These are phyloP conservation scores for Drosophila setosimentum DNA, from an alignment of 2,888 invertebrate species.

Conservation along the genomic window DNA sequence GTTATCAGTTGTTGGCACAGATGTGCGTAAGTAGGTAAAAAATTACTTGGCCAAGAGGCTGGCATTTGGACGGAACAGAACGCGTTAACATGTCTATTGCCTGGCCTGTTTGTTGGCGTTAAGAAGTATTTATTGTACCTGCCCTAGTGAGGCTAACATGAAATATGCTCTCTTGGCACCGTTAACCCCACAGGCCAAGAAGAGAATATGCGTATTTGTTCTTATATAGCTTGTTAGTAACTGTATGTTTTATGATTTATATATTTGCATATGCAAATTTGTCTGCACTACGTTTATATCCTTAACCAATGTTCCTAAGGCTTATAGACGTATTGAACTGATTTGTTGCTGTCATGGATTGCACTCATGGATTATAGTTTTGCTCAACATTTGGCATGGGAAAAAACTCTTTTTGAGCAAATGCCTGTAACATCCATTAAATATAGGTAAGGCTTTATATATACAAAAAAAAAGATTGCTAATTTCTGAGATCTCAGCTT, in stretches of 20 bases:
- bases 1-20: slow-evolving; percentile 20
- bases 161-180: background rate
- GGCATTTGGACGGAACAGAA: background rate
- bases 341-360: background rate
- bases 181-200: background rate
- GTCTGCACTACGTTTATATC: background rate
- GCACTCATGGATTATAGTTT: background rate
- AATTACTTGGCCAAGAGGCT: slow-evolving; percentile 24
- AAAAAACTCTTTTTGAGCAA: background rate
- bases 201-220: background rate
- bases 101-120: slow-evolving; percentile 3
- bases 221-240: background rate
- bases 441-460: background rate
- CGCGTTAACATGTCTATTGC: background rate
- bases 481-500: background rate
- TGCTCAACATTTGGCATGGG: background rate
- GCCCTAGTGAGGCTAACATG: background rate
- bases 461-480: background rate
- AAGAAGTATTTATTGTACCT: slow-evolving; percentile 1
- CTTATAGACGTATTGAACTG: background rate
- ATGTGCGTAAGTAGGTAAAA: slow-evolving; percentile 42
- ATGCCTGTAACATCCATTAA: background rate
- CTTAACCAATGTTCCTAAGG: background rate
- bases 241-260: background rate
- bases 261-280: background rate